phyloP scores from a whole-genome alignment of 2,113 vertebrate genomes.

The Pedionomus torquatus region DNA sequence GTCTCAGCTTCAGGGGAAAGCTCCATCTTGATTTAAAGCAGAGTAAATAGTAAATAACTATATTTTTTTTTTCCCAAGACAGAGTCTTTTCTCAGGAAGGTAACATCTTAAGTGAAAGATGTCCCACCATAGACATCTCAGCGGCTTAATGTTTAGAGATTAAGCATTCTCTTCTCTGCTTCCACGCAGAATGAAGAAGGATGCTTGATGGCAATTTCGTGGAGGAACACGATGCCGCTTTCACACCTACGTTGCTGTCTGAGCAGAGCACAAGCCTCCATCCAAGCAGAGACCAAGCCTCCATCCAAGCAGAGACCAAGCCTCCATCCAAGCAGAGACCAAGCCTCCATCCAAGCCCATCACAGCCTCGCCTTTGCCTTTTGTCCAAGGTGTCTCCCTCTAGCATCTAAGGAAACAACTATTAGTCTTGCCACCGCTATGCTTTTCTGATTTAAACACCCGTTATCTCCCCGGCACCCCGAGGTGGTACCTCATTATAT shows the following conservation, averaged over 20 bases:
- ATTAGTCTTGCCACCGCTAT: background rate
- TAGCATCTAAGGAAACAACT: background rate
- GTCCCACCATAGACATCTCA: background rate
- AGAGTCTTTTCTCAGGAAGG: background rate
- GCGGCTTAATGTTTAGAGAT: accelerated
- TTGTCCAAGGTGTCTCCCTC: background rate
- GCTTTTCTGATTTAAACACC: background rate
- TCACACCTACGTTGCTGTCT: background rate
- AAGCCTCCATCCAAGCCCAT: too few species aligned
- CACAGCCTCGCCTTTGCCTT: background rate
- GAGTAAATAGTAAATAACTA: background rate
- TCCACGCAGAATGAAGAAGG: background rate
- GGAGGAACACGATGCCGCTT: accelerated
- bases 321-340: background rate
- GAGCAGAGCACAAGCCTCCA: background rate
- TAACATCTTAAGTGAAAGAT: background rate
- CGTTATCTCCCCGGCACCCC: accelerated
- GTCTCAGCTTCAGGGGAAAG: background rate
- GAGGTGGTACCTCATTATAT: accelerated
- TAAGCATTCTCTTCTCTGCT: background rate
- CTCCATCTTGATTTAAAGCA: background rate
- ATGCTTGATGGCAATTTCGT: background rate
- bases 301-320: background rate
- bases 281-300: background rate
- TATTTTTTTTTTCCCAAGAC: background rate